A percentile compares a stretch with the other conserved stretches of the same genome.
phyloP scores from a whole-genome alignment of 2,113 vertebrate genomes.

The Elgaria multicarinata region DNA sequence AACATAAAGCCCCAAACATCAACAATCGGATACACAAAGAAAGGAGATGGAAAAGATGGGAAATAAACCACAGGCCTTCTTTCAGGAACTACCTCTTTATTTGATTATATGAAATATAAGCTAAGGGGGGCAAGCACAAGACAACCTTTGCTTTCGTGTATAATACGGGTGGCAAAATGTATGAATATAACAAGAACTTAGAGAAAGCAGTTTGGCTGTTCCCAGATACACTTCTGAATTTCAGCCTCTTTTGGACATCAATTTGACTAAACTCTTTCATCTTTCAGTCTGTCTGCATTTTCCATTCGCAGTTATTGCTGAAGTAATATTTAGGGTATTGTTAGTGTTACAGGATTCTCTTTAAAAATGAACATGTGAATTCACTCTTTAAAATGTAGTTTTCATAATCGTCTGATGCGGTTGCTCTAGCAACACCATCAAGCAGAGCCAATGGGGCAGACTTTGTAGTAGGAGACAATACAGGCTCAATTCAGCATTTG shows the following conservation, averaged over 20 bases:
- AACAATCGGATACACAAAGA: not conserved
- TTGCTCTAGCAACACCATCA: not conserved
- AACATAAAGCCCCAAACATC: not conserved
- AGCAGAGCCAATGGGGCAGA: not conserved
- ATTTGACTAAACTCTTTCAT: not conserved
- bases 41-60: not conserved
- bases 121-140: not conserved
- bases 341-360: not conserved
- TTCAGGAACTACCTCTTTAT: not conserved
- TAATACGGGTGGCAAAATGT: not conserved
- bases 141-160: not conserved
- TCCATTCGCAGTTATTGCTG: slow-evolving; percentile 6
- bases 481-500: not conserved
- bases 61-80: not conserved
- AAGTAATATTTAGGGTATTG: not conserved
- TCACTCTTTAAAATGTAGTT: not conserved
- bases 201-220: not conserved
- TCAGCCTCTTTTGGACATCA: slow-evolving; percentile 1
- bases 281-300: slow-evolving; percentile 28
- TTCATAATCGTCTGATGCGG: not conserved
- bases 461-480: not conserved
- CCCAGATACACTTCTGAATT: not conserved
- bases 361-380: slow-evolving; percentile 4
- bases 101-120: no score
- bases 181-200: not conserved